A percentile compares a stretch with the other conserved stretches of the same genome.
These are phyloP conservation scores for Anarrhichthys ocellatus DNA, from an alignment of 2,113 vertebrate genomes.

Conservation along the genomic window DNA sequence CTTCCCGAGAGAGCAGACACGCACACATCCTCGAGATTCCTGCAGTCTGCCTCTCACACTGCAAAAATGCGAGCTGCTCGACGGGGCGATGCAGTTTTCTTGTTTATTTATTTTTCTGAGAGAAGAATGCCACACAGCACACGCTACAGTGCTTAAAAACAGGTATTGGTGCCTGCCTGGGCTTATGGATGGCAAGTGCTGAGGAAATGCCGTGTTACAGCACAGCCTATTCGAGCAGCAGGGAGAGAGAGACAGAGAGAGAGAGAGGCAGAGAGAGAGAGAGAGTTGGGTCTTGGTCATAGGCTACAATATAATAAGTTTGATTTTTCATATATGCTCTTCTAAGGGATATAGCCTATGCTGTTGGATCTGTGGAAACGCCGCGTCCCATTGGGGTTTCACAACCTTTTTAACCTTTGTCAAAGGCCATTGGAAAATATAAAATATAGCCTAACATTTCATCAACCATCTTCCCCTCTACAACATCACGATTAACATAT, in stretches of 20 bases:
- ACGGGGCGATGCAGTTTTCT: conserved; percentile 56
- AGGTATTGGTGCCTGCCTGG: conserved; percentile 67
- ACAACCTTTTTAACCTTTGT: conserved; percentile 69
- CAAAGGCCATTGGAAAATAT: conserved; percentile 65
- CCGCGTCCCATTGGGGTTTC: conserved; percentile 55
- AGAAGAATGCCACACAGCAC: conserved; percentile 38
- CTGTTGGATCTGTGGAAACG: conserved; percentile 65
- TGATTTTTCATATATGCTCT: conserved; percentile 62
- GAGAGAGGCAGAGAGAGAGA: not conserved
- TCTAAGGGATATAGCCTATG: conserved; percentile 50
- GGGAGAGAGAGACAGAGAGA: not conserved
- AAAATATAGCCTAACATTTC: conserved; percentile 55
- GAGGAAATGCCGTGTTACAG: conserved; percentile 69
- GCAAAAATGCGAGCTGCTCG: conserved; percentile 62
- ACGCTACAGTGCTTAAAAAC: conserved; percentile 61
- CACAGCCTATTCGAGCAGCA: conserved; percentile 65
- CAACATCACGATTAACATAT: conserved; percentile 39
- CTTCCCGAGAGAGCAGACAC: conserved; percentile 83
- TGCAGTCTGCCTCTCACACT: conserved; percentile 71
- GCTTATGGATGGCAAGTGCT: conserved; percentile 63
- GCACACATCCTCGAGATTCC: conserved; percentile 84
- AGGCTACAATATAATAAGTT: conserved; percentile 64
- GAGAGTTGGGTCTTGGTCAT: conserved; percentile 45
- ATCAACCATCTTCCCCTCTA: conserved; percentile 41
- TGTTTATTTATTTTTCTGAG: conserved; percentile 31